Conservation (phyloP, 2,113 vertebrate species). For the Otocyon megalotis region DNA sequence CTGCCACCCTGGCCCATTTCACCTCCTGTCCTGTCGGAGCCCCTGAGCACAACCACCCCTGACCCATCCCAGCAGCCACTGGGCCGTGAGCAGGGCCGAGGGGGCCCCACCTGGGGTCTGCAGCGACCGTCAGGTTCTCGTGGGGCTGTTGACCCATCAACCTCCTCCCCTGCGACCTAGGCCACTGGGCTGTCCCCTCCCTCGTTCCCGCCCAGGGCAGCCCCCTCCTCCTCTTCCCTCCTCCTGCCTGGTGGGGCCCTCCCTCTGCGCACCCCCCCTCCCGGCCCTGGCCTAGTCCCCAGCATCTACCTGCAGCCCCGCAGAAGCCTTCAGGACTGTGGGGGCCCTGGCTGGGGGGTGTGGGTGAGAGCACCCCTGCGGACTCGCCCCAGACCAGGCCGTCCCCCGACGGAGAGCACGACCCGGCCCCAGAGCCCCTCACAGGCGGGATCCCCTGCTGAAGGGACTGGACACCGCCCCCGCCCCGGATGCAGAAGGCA, state of each 20-base stretch:
- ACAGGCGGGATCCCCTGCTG: background rate
- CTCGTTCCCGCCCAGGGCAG: background rate
- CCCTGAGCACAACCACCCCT: background rate
- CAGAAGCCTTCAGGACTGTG: background rate
- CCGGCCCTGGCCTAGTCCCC: background rate
- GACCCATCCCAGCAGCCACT: background rate
- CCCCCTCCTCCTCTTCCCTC: background rate
- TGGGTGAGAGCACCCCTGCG: background rate
- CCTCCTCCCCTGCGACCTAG: background rate
- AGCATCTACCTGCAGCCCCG: accelerated
- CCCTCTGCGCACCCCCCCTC: background rate
- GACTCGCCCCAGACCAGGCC: background rate
- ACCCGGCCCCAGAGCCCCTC: background rate
- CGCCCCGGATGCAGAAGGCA: background rate
- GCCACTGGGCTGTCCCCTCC: background rate
- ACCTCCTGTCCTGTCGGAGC: background rate
- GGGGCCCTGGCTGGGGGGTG: background rate
- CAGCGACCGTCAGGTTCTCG: accelerated
- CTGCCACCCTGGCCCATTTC: background rate
- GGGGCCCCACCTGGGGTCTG: background rate
- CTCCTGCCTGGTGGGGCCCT: background rate
- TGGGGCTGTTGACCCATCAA: background rate
- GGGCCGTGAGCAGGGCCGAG: background rate
- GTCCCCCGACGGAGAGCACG: background rate
- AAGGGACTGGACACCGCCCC: background rate